Evolutionary conservation across 2,113 vertebrate genomes (phyloP), one percentile per base, ranked within the genome.

Genomic region (Neolamprologus toae): DNA sequence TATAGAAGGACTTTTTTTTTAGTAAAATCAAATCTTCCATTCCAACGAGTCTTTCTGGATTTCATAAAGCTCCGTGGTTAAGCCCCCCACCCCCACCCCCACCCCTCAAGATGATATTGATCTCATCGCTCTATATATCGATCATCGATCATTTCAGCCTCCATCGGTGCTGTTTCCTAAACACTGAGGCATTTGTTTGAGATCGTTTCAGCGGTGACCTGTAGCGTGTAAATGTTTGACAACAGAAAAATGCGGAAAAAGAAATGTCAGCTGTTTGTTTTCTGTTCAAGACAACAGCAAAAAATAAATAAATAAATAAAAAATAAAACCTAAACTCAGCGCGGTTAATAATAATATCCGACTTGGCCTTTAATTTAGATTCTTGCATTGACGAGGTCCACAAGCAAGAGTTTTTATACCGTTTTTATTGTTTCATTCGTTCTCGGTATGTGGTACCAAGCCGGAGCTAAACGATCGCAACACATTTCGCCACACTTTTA

Each of bases 81-180:
- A 92, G 53, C 81, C 66, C 87, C 66, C 88, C 88, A 81, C 80
- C 76, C 85, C 68, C 31, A 6, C 23, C 23, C 23, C 23, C 23
- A 23, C 23, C 79, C n/a, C 79, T 31, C 35, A 87, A 92, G 83
- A 89, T 94, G 55, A 54, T 86, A 95, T 92, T 51, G 93, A 95
- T 93, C 59, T 37, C 19, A 8, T 9, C 33, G 37, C 81, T 95
- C 93, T 63, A 94, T 94, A 37, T 91, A 95, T 95, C 21, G 94
- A 95, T 93, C 88, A 82, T 89, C 90, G 88, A 95, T 95, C 66
- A 81, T 84, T 91, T 93, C 87, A 87, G 66, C 84, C 51, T 80
- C 81, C 40, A 80, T 90, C 82, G 31, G 45, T 59, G 55, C 59
- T 55, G 87, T 92, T 90, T 90, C 85, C 90, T 92, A 86, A 94